Conservation (phyloP, 2,888 invertebrate genomes). For the Drosophila nigritarsus region DNA sequence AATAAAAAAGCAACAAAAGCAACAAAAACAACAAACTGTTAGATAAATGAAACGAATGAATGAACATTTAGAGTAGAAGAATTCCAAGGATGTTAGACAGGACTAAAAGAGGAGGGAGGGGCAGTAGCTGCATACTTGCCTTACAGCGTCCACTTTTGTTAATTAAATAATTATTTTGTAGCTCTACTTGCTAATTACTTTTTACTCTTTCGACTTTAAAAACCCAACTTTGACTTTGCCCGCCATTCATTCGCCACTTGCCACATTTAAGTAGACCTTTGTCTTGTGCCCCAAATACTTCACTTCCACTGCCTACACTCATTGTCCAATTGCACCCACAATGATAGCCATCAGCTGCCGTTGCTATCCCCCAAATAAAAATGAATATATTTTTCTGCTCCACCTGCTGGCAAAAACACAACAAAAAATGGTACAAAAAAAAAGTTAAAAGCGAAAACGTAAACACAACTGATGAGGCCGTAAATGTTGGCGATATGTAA, state of each 20-base stretch:
- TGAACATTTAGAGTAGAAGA: slow-evolving; percentile 66
- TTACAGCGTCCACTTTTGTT: slow-evolving; percentile 65
- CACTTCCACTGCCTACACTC: slow-evolving; percentile 3
- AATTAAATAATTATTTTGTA: slow-evolving; percentile 82
- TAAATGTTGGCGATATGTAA: slow-evolving; percentile 63
- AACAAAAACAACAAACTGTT: slow-evolving; percentile 22
- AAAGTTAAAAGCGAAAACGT: slow-evolving; percentile 1
- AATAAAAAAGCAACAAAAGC: slow-evolving; percentile 27
- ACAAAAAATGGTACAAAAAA: background rate
- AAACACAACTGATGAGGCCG: slow-evolving; percentile 59
- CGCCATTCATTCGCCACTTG: slow-evolving; percentile 59
- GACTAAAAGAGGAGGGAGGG: background rate
- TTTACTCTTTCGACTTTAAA: slow-evolving; percentile 48
- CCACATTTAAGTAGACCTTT: slow-evolving; percentile 31
- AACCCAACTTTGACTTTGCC: slow-evolving; percentile 26
- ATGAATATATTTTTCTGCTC: background rate
- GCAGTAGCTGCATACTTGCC: slow-evolving; percentile 18
- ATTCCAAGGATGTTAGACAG: slow-evolving; percentile 28
- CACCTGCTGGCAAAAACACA: slow-evolving; percentile 10
- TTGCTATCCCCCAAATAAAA: background rate
- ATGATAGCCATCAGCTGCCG: slow-evolving; percentile 24
- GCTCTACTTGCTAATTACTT: slow-evolving; percentile 74
- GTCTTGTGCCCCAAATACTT: slow-evolving; percentile 9
- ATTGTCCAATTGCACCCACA: background rate
- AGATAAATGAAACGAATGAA: slow-evolving; percentile 74